These are phyloP conservation scores for Carassius carassius DNA, from an alignment of 2,113 vertebrate genomes.

Conservation along the genomic window DNA sequence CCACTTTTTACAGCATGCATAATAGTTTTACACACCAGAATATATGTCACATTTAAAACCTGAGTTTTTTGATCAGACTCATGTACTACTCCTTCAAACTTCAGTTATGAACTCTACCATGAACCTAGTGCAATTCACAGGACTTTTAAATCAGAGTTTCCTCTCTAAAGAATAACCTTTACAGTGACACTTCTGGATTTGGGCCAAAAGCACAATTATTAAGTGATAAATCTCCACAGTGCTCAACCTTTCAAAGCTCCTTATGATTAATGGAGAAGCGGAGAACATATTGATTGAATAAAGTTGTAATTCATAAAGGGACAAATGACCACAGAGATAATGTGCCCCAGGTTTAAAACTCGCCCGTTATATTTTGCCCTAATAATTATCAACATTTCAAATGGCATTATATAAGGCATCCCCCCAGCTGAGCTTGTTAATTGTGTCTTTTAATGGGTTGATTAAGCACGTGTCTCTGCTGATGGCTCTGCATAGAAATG, in stretches of 20 bases:
- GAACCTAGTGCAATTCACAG: neutral
- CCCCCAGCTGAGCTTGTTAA: constrained; percentile 9
- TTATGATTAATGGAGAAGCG: constrained; percentile 30
- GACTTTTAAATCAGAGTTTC: neutral
- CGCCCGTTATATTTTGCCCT: neutral
- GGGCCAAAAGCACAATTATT: constrained; percentile 50
- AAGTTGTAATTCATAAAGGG: neutral
- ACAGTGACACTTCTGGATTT: constrained; percentile 41
- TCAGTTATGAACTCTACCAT: neutral
- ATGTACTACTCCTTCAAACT: too few species aligned
- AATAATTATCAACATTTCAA: neutral
- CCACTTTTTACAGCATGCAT: too few species aligned
- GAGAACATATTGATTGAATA: constrained; percentile 23
- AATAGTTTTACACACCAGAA: too few species aligned
- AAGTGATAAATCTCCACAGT: constrained; percentile 45
- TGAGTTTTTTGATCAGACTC: too few species aligned
- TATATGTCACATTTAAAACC: too few species aligned
- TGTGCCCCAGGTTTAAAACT: neutral
- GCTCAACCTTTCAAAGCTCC: neutral
- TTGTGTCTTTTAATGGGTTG: constrained; percentile 15
- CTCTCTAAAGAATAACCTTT: constrained; percentile 23
- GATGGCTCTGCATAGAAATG: neutral
- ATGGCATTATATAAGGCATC: neutral
- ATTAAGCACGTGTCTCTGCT: neutral
- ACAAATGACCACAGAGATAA: neutral